A percentile compares a stretch with the other conserved stretches of the same genome.
phyloP scores from a whole-genome alignment of 2,113 vertebrate genomes.

The Trematomus loennbergii region DNA sequence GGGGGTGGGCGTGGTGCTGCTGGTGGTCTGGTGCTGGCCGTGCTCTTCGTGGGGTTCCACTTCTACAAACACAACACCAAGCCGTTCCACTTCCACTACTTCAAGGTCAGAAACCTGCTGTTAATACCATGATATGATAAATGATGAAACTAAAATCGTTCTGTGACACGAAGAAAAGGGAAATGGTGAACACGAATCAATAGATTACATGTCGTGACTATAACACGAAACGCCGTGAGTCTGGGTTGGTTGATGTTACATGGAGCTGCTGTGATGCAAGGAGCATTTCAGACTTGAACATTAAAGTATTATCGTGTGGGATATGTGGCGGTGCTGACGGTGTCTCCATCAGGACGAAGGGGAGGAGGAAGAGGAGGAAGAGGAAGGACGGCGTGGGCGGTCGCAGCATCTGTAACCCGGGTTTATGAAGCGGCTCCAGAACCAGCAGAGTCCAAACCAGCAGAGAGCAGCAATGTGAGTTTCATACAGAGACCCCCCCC shows the following conservation, averaged over 20 bases:
- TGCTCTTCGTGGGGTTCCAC: constrained; percentile 82
- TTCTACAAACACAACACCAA: constrained; percentile 88
- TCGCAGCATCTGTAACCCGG: constrained; percentile 79
- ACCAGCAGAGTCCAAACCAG: not conserved
- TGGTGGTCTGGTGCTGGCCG: constrained; percentile 77
- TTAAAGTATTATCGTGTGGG: too few species aligned
- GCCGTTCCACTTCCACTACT: constrained; percentile 88
- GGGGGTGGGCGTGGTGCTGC: constrained; percentile 87
- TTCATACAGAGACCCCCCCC: not conserved
- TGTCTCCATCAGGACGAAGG: too few species aligned
- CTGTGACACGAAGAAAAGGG: too few species aligned
- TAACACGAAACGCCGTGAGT: too few species aligned
- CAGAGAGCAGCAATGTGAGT: constrained; percentile 33
- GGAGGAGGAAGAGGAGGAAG: constrained; percentile 46
- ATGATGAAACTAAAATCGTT: too few species aligned
- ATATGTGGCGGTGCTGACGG: too few species aligned
- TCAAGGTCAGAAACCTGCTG: constrained; percentile 83
- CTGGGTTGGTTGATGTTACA: too few species aligned
- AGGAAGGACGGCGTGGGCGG: constrained; percentile 20
- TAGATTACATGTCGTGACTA: too few species aligned
- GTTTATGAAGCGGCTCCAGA: constrained; percentile 70
- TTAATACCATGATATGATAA: too few species aligned
- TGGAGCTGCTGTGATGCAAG: too few species aligned
- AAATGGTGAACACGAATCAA: too few species aligned
- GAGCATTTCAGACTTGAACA: too few species aligned